Evolutionary conservation across 1,140 invertebrate species (phyloP).

Genomic region (Bombus huntii): DNA sequence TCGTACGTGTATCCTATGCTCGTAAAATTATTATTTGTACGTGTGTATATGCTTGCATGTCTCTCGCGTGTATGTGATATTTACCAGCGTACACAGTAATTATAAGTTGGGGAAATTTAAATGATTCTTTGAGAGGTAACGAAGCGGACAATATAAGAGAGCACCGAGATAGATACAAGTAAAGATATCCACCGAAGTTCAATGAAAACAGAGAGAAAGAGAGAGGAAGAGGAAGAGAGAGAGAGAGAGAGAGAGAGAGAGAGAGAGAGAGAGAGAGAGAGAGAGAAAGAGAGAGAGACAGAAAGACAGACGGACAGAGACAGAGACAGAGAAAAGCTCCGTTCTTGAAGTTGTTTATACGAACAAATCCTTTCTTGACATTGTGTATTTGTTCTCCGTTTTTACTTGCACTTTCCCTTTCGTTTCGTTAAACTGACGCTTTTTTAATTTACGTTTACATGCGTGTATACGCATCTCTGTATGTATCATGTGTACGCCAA

Average conservation of each 20-base stretch:
- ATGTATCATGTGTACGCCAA: background rate
- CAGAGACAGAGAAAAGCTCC: background rate
- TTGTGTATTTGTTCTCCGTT: background rate
- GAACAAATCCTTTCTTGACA: background rate
- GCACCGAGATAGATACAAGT: constrained; percentile 40
- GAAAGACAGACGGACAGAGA: background rate
- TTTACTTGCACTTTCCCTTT: background rate
- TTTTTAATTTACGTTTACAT: background rate
- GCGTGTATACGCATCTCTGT: background rate
- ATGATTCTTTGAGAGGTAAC: background rate
- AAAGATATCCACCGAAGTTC: background rate
- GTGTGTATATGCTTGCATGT: background rate
- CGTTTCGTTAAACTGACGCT: background rate
- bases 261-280: no score
- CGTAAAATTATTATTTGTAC: constrained; percentile 10
- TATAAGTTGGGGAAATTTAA: background rate
- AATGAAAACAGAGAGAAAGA: constrained; percentile 16
- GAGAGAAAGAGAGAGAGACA: no score
- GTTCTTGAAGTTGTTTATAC: background rate
- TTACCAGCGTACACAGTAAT: constrained; percentile 7
- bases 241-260: rapidly evolving
- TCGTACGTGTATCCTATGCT: constrained; percentile 2
- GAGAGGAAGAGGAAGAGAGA: no score
- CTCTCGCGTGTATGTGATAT: background rate
- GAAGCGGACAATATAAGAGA: constrained; percentile 28